These are phyloP conservation scores for Mallotus villosus DNA, from an alignment of 2,797 vertebrate species.

Conservation along the genomic window DNA sequence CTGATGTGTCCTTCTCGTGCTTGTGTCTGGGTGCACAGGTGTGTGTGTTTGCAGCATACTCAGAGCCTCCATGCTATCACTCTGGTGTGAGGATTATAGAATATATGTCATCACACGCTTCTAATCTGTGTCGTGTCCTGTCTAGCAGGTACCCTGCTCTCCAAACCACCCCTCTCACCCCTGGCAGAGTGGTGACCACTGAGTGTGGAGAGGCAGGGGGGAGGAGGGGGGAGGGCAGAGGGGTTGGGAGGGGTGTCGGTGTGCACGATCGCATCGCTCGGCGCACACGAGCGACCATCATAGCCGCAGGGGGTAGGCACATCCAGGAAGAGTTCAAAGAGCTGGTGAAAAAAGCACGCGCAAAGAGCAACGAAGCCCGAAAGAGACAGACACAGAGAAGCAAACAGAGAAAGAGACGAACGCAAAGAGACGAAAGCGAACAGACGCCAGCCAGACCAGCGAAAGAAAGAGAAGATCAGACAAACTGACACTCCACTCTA, in stretches of 20 bases:
- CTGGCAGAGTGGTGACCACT: constrained; percentile 17
- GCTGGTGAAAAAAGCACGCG: too few relatives aligned
- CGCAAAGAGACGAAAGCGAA: too few relatives aligned
- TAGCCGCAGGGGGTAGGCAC: constrained; percentile 74
- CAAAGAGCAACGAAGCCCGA: too few relatives aligned
- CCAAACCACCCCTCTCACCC: constrained; percentile 8
- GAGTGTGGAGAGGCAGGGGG: too few relatives aligned
- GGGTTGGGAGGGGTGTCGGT: constrained; percentile 55
- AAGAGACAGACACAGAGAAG: too few relatives aligned
- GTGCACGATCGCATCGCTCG: constrained; percentile 6
- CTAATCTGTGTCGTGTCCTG: constrained; percentile 74
- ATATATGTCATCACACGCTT: constrained; percentile 64
- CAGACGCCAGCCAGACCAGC: too few relatives aligned
- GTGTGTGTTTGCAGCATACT: neutral
- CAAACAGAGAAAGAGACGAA: too few relatives aligned
- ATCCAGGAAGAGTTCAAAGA: too few relatives aligned
- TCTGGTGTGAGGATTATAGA: constrained; percentile 66
- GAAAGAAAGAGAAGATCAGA: too few relatives aligned
- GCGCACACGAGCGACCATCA: constrained; percentile 59
- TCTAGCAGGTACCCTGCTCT: constrained; percentile 52
- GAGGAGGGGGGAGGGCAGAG: constrained; percentile 75
- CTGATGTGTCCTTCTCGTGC: neutral
- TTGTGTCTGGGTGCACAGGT: constrained; percentile 11
- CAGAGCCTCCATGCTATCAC: constrained; percentile 25
- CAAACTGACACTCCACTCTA: too few relatives aligned